phyloP scores from a whole-genome alignment of 2,888 invertebrate species.

The Terebella lapidaria region DNA sequence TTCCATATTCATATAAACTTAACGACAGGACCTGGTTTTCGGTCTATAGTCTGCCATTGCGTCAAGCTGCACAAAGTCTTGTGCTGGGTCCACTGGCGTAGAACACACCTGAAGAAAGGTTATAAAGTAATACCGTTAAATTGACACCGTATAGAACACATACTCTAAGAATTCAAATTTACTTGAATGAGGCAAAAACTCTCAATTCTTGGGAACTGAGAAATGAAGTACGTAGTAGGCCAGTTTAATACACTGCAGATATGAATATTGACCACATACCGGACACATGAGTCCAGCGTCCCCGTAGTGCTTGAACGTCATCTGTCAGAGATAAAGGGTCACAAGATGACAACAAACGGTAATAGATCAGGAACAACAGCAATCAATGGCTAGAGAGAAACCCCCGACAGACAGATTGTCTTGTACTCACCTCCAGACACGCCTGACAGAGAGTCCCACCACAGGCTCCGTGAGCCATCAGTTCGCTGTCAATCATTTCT shows the following conservation, averaged over 20 bases:
- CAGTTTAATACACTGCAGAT: too few species aligned
- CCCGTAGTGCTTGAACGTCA: conserved; percentile 51
- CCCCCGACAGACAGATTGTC: too few species aligned
- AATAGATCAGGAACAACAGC: neutral
- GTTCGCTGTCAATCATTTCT: conserved; percentile 57
- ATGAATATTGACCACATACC: too few species aligned
- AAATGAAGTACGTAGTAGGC: too few species aligned
- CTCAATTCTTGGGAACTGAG: too few species aligned
- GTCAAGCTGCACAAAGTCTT: conserved; percentile 53
- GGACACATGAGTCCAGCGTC: conserved; percentile 53
- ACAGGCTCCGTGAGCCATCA: conserved; percentile 60
- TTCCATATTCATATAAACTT: too few species aligned
- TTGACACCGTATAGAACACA: too few species aligned
- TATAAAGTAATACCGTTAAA: neutral
- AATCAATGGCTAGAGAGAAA: too few species aligned
- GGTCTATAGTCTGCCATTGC: conserved; percentile 40
- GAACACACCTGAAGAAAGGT: conserved; percentile 44
- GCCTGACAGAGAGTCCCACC: conserved; percentile 60
- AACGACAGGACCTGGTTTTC: conserved; percentile 39
- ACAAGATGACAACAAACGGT: neutral
- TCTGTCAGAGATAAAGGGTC: too few species aligned
- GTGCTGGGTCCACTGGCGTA: conserved; percentile 50
- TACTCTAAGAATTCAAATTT: too few species aligned
- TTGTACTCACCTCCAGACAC: conserved; percentile 59
- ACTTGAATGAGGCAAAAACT: too few species aligned